Evolutionary conservation across 1,140 invertebrate genomes (phyloP).

Genomic region (Drosophila bipectinata): DNA sequence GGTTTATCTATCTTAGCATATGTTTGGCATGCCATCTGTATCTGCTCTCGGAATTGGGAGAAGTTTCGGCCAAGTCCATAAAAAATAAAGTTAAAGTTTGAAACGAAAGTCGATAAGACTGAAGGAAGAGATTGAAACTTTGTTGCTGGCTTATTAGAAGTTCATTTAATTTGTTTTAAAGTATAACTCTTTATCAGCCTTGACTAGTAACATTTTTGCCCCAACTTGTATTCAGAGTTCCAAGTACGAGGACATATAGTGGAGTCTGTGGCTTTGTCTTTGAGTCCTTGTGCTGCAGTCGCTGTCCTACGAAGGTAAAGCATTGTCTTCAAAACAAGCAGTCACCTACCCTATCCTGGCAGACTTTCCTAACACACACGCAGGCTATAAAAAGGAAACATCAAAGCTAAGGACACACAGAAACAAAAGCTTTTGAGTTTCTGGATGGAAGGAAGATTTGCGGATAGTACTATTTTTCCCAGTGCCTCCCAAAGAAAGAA

Average conservation of each 20-base stretch:
- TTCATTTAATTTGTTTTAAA: not conserved
- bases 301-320: conserved; percentile 8
- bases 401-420: conserved; percentile 2
- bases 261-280: conserved; percentile 26
- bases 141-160: not conserved
- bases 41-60: not conserved
- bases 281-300: conserved; percentile 10
- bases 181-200: not conserved
- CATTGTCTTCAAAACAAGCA: conserved; percentile 41
- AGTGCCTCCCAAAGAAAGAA: conserved; percentile 8
- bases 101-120: not conserved
- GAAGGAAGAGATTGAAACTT: conserved; percentile 2
- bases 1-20: conserved; percentile 36
- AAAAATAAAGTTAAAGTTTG: conserved; percentile 4
- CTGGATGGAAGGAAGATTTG: not conserved
- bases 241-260: conserved; percentile 8
- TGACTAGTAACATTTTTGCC: not conserved
- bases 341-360: conserved; percentile 6
- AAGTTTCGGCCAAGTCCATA: conserved; percentile 4
- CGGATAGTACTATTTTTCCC: not conserved
- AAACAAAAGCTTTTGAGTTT: too few relatives aligned
- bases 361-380: conserved; percentile 15
- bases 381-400: conserved; percentile 18
- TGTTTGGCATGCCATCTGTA: conserved; percentile 38
- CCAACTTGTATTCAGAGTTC: not conserved